phyloP scores from a whole-genome alignment of 1,140 invertebrate genomes.

The Bombyx mori region ASM3026992v2 NC_085127.1:14451501-14452000 shows the following conservation, averaged over 20 bases:
- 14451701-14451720: slow-evolving; percentile 1
- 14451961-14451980: neutral
- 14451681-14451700: neutral
- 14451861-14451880: neutral
- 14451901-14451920: neutral
- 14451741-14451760: neutral
- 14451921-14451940: neutral
- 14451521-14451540: neutral
- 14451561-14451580: neutral
- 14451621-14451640: neutral
- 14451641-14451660: neutral
- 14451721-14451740: slow-evolving; percentile 3
- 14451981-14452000: neutral
- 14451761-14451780: neutral
- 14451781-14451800: slow-evolving; percentile 1
- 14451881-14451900: slow-evolving; percentile 2
- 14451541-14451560: neutral
- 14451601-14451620: neutral
- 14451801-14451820: slow-evolving; percentile 4
- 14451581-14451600: neutral
- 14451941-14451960: neutral
- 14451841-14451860: neutral
- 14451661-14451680: slow-evolving; percentile 4
- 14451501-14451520: neutral
- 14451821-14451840: neutral